Evolutionary conservation across 2,113 vertebrate species (phyloP).

Genomic region (Crotalus viridis): DNA sequence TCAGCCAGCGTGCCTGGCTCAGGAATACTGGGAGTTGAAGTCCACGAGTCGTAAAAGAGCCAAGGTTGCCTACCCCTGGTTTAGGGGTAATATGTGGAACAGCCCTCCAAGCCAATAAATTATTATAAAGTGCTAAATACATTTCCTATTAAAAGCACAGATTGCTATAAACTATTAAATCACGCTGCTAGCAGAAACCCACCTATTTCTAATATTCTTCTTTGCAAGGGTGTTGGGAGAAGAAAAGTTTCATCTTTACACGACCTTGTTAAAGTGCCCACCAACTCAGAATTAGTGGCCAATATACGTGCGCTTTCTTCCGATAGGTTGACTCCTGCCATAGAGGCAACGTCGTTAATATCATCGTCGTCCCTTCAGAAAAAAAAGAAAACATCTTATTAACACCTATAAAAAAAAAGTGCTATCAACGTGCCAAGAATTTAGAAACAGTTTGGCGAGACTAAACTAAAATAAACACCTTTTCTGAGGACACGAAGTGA

Average conservation of each 20-base stretch:
- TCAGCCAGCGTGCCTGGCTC: no score
- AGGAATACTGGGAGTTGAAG: no score
- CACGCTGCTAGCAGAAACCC: not conserved
- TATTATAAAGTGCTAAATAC: not conserved
- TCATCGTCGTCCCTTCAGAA: constrained; percentile 89
- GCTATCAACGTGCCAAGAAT: not conserved
- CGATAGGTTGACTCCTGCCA: constrained; percentile 91
- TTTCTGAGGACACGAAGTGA: not conserved
- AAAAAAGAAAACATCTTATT: not conserved
- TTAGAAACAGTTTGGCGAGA: not conserved
- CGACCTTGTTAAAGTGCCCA: constrained; percentile 85
- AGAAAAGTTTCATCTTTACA: constrained; percentile 94
- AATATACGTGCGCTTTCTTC: constrained; percentile 90
- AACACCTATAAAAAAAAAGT: not conserved
- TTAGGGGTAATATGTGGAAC: no score
- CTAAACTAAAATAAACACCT: not conserved
- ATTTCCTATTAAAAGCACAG: not conserved
- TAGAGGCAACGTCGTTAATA: constrained; percentile 90
- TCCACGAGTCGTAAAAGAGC: no score
- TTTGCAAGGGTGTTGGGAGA: constrained; percentile 78
- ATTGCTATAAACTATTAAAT: not conserved
- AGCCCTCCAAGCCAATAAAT: no score
- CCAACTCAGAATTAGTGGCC: constrained; percentile 87
- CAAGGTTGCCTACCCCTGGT: no score
- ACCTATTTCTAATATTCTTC: constrained; percentile 90